phyloP scores from a whole-genome alignment of 35 echinoderm and acorn worm genomes.

The Ophiothrix spiculata region DNA sequence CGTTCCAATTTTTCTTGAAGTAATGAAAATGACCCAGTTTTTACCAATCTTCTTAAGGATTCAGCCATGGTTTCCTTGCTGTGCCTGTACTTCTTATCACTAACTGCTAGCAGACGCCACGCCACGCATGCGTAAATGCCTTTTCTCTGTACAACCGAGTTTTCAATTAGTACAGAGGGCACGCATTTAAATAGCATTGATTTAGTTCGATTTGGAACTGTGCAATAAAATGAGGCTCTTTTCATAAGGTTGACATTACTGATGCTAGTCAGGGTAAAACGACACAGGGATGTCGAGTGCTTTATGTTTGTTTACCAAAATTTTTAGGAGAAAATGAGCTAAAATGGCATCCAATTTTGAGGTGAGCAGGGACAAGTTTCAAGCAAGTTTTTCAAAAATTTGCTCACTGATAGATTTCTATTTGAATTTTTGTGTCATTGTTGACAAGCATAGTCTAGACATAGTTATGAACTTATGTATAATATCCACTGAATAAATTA shows the following conservation, averaged over 20 bases:
- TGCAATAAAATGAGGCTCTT: not conserved
- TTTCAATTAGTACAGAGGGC: not conserved
- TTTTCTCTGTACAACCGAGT: not conserved
- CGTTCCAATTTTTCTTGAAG: slow-evolving; percentile 83
- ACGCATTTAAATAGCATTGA: not conserved
- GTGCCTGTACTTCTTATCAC: too few relatives aligned
- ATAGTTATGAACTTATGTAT: too few relatives aligned
- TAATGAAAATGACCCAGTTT: slow-evolving; percentile 46
- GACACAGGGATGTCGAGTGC: too few relatives aligned
- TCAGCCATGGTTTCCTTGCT: slow-evolving; percentile 52
- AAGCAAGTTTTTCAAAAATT: too few relatives aligned
- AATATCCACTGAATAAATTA: too few relatives aligned
- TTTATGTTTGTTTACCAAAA: not conserved
- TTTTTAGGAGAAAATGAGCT: too few relatives aligned
- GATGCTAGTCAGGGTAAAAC: too few relatives aligned
- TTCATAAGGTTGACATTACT: not conserved
- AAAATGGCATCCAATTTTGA: not conserved
- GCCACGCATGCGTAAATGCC: not conserved
- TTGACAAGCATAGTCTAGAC: too few relatives aligned
- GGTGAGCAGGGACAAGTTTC: too few relatives aligned
- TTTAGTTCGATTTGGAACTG: not conserved
- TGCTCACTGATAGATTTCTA: too few relatives aligned
- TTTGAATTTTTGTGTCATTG: too few relatives aligned
- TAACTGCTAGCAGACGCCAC: slow-evolving; percentile 8
- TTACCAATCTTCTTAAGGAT: slow-evolving; percentile 64